phyloP scores from a whole-genome alignment of 2,797 vertebrate genomes.

The Pteropus rufus region DNA sequence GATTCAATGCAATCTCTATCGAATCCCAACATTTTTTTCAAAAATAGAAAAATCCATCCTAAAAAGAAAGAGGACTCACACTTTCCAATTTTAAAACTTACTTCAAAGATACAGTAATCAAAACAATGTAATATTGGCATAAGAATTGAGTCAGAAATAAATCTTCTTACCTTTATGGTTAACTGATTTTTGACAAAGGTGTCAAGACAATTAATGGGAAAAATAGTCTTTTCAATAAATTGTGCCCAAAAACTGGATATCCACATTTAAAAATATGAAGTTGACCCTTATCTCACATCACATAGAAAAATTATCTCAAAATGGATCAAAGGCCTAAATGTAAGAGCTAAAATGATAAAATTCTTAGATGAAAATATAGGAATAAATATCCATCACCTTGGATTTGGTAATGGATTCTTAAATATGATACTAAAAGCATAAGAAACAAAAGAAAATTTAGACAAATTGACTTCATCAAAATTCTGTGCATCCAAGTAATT shows the following conservation, averaged over 20 bases:
- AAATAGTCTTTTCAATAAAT: neutral
- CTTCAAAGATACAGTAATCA: neutral
- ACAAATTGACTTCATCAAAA: neutral
- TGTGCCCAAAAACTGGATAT: neutral
- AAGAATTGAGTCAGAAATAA: neutral
- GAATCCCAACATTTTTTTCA: neutral
- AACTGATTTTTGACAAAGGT: neutral
- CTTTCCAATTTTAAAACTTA: neutral
- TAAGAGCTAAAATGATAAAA: neutral
- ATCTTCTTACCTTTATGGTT: neutral
- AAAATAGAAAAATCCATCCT: neutral
- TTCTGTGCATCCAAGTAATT: neutral
- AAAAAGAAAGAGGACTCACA: neutral
- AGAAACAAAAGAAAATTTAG: neutral
- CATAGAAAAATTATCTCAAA: neutral
- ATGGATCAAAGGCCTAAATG: neutral
- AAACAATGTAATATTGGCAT: neutral
- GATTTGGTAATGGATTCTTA: neutral
- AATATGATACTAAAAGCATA: neutral
- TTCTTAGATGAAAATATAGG: neutral
- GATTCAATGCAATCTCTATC: neutral
- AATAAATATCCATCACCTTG: neutral
- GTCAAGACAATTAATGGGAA: neutral
- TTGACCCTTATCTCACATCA: neutral
- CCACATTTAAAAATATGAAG: neutral